Base-by-base conservation (phyloP, 2,888 invertebrate genomes). In the Microdon myrmicae region DNA sequence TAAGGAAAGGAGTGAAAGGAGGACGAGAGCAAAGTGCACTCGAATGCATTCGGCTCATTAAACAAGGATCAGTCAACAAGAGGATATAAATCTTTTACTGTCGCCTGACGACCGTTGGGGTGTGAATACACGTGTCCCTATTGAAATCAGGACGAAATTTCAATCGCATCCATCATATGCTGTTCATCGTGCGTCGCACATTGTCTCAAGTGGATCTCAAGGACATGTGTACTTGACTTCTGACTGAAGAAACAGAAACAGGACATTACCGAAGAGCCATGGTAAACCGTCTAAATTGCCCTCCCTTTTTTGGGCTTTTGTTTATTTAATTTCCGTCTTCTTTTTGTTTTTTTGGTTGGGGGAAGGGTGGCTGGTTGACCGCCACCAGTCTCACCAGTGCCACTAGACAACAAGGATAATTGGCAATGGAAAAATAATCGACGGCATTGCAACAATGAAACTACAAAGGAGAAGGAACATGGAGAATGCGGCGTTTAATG, bases 111-210 rank as follows among this genome's bases (percentile, higher is more conserved):
- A n/a, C n/a, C n/a, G 41, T 35, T 55, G 39, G 55, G 55, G 55
- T 47, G 47, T 47, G 41, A 47, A 54, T 53, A 37, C 54, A 54
- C 47, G 60, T 60, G 60, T 47, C 54, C n/a, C n/a, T 47, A 34
- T 22, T 32, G 47, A 41, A 55, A 55, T 39, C 47, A 12, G 45
- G 35, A 47, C 39, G 35, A 39, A 47, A 47, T 55, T 55, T 28
- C 55, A 55, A 55, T 39, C 47, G 35, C 25, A 28, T n/a, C n/a
- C n/a, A n/a, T n/a, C n/a, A n/a, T n/a, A n/a, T n/a, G n/a, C n/a
- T n/a, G n/a, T n/a, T n/a, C n/a, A n/a, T n/a, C n/a, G n/a, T n/a
- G n/a, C 17, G 43, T 23, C 26, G 20, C 20, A 41, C 4, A 17
- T 16, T 34, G n/a, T 19, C 14, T 32, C 6, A 17, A 37, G 13